A percentile compares a stretch with the other conserved stretches of the same genome.
Conservation (phyloP, 2,113 vertebrate species). For the Zapus hudsonius region DNA sequence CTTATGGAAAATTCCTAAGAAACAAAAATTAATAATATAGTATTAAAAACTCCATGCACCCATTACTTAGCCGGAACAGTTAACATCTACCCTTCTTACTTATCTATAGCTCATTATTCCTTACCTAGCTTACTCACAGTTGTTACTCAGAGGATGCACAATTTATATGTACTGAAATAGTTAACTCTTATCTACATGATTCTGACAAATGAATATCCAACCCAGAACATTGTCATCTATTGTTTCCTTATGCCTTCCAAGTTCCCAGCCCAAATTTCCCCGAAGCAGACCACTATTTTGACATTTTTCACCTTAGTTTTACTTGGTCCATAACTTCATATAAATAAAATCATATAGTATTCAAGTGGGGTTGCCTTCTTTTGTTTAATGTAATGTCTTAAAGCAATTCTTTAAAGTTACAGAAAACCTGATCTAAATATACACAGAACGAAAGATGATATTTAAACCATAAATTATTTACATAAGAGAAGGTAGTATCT, state of each 20-base stretch:
- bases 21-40: slow-evolving; percentile 30
- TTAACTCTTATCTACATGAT: neutral
- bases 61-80: neutral
- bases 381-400: slow-evolving; percentile 17
- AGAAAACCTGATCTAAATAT: slow-evolving; percentile 33
- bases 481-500: neutral
- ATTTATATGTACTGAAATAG: neutral
- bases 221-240: neutral
- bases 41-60: neutral
- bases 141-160: slow-evolving; percentile 12
- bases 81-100: slow-evolving; percentile 1
- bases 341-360: slow-evolving; percentile 9
- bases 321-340: neutral
- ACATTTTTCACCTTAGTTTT: slow-evolving; percentile 35
- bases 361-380: slow-evolving; percentile 26
- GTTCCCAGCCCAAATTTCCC: neutral
- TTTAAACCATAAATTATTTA: neutral
- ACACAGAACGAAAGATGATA: slow-evolving; percentile 24
- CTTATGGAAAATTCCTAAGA: slow-evolving; percentile 46
- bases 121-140: neutral
- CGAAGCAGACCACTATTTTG: neutral
- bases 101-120: neutral
- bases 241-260: neutral
- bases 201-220: neutral
- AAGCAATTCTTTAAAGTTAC: slow-evolving; percentile 58